A percentile compares a stretch with the other conserved stretches of the same genome.
Evolutionary conservation across 2,888 invertebrate species (phyloP).

Genomic region (Rhingia rostrata): DNA sequence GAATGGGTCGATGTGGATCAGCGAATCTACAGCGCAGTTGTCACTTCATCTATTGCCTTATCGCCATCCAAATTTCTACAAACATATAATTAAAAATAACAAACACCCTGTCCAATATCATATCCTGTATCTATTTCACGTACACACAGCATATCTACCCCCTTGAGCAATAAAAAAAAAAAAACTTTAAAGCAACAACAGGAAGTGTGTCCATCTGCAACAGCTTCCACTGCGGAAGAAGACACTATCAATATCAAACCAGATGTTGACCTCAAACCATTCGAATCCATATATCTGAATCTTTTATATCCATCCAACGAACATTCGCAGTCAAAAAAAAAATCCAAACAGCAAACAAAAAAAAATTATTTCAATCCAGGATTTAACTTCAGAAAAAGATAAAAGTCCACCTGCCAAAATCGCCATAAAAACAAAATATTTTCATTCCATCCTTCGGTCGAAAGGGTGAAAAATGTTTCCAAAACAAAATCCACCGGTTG

Average conservation of each 20-base stretch:
- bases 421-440: conserved; percentile 66
- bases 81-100: too few relatives aligned
- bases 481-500: conserved; percentile 60
- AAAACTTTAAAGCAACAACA: conserved; percentile 34
- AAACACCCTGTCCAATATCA: not conserved
- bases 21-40: too few relatives aligned
- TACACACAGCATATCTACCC: too few relatives aligned
- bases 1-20: too few relatives aligned
- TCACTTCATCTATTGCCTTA: too few relatives aligned
- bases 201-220: conserved; percentile 67
- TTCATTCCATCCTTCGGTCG: conserved; percentile 26
- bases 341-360: not conserved
- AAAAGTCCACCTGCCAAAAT: conserved; percentile 70
- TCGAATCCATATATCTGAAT: conserved; percentile 68
- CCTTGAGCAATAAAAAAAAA: not conserved
- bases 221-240: conserved; percentile 55
- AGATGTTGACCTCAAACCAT: conserved; percentile 67
- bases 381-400: conserved; percentile 48
- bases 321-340: conserved; percentile 11
- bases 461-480: conserved; percentile 59
- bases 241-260: conserved; percentile 49
- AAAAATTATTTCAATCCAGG: conserved; percentile 41
- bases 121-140: not conserved
- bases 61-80: too few relatives aligned
- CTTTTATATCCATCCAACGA: conserved; percentile 27